Conservation (phyloP, 2,797 vertebrate genomes). For the Acestrorhynchus altus region DNA sequence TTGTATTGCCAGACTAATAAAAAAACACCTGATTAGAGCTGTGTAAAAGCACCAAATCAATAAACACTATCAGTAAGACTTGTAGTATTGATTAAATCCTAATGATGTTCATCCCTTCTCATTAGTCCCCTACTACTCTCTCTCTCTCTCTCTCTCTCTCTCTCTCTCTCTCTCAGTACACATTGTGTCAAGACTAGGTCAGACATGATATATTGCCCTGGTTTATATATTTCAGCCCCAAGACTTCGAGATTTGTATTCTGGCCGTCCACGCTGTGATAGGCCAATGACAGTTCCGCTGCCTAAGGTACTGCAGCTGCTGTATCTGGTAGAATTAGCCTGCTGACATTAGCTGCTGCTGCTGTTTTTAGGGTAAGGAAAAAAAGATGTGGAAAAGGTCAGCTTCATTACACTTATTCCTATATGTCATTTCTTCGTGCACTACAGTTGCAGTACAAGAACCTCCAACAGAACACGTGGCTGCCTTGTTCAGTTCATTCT, state of each 20-base stretch:
- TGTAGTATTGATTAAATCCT: neutral
- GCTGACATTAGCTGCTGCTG: neutral
- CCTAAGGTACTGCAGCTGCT: neutral
- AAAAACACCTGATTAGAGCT: neutral
- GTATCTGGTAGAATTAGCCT: conserved; percentile 2
- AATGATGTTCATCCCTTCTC: neutral
- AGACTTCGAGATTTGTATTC: conserved; percentile 4
- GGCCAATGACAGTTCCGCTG: neutral
- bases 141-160: neutral
- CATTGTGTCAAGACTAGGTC: neutral
- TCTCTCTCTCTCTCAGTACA: neutral
- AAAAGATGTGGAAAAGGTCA: conserved; percentile 34
- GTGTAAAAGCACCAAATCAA: neutral
- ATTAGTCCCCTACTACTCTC: neutral
- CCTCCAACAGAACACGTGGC: neutral
- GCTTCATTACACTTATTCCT: conserved; percentile 26
- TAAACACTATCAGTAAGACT: neutral
- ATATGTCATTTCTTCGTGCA: conserved; percentile 12
- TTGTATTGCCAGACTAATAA: neutral
- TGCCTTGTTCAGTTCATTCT: neutral
- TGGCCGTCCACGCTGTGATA: neutral
- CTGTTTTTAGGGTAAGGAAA: neutral
- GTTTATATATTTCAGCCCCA: neutral
- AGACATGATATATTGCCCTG: neutral
- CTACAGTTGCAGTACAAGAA: neutral